These are phyloP conservation scores for Hydrolagus affinis DNA, from an alignment of 2,113 vertebrate genomes.

Conservation along the genomic window DNA sequence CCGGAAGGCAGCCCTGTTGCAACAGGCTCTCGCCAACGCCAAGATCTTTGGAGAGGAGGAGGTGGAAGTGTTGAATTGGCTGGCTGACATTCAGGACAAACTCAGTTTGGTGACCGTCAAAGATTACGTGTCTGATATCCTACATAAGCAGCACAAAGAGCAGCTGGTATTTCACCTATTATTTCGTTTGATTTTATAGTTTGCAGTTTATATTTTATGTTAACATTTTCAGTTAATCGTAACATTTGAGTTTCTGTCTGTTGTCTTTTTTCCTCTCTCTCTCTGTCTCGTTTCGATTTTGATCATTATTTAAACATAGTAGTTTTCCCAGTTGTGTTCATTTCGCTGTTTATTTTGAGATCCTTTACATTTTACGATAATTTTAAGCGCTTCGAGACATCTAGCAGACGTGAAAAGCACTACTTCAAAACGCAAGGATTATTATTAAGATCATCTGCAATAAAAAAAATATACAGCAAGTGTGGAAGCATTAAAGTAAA, in stretches of 20 bases:
- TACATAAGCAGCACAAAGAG: constrained; percentile 81
- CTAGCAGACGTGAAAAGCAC: no score
- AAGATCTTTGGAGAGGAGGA: constrained; percentile 96
- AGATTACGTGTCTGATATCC: constrained; percentile 77
- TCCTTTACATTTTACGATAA: not conserved
- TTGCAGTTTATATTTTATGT: constrained; percentile 41
- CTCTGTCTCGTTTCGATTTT: constrained; percentile 5
- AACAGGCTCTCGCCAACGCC: constrained; percentile 85
- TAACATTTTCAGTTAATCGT: constrained; percentile 33
- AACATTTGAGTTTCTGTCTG: not conserved
- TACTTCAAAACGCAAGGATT: no score
- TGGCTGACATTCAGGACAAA: constrained; percentile 91
- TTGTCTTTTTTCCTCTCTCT: constrained; percentile 3
- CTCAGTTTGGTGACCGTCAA: constrained; percentile 76
- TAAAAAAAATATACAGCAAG: no score
- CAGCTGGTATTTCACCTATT: constrained; percentile 70
- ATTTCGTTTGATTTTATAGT: constrained; percentile 37
- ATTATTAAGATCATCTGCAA: no score
- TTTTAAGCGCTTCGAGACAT: no score
- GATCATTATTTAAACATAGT: not conserved
- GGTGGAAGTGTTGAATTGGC: constrained; percentile 98
- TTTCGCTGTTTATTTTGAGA: not conserved
- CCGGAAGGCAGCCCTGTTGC: constrained; percentile 76
- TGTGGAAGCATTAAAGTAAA: no score
- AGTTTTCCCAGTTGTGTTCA: not conserved